phyloP scores from a whole-genome alignment of 2,113 vertebrate species.

The Leucosticte australis region DNA sequence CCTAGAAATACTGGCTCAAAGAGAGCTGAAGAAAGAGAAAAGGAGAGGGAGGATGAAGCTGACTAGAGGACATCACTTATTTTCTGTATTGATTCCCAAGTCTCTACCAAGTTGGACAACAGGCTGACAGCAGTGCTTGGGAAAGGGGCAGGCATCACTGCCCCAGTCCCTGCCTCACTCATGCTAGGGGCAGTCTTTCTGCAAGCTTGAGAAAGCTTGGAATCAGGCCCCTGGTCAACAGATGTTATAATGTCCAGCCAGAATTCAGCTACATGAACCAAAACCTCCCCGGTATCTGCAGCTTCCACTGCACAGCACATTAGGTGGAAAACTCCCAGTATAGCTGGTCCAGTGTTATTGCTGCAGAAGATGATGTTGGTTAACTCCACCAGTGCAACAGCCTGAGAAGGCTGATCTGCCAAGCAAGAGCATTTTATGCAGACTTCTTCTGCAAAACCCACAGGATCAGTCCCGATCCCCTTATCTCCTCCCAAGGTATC shows the following conservation, averaged over 20 bases:
- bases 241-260: background rate
- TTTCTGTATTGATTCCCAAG: background rate
- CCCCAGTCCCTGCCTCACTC: background rate
- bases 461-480: background rate
- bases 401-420: background rate
- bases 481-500: background rate
- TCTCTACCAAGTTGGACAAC: background rate
- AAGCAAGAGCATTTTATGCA: background rate
- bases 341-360: rapidly evolving
- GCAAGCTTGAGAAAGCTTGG: background rate
- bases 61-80: background rate
- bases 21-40: background rate
- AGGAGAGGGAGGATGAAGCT: background rate
- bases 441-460: background rate
- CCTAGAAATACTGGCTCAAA: background rate
- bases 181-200: rapidly evolving
- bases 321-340: background rate
- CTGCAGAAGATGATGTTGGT: background rate
- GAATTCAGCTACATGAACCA: background rate
- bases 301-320: background rate
- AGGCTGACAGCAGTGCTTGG: background rate
- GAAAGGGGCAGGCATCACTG: background rate
- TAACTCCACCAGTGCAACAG: background rate
- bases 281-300: background rate
- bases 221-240: background rate